Base-by-base conservation (phyloP, 2,797 vertebrate species). In the Enteromius fasciolatus region DNA sequence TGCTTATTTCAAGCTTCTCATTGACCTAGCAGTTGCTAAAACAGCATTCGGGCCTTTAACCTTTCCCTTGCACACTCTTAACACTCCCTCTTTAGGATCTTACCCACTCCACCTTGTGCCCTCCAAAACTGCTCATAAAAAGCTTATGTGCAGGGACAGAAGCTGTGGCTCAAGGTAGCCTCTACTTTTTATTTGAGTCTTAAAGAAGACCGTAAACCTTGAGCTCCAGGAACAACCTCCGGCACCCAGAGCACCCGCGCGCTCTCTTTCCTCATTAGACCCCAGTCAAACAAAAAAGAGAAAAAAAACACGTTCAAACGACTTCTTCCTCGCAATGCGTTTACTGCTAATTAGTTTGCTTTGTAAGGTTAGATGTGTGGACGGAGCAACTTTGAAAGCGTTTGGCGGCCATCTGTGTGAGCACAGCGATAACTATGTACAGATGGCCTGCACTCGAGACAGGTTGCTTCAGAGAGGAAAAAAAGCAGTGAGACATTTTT, bases 401-500 rank as follows among this genome's bases (percentile, higher is more conserved):
- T 96, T 97, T 96, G 93, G 92, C 93, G 95, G 94, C 97, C 97
- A 98, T 98, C 97, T 98, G 97, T 95, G 96, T 96, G 94, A 94
- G 93, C 93, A 92, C 93, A 92, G 95, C 94, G 94, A 93, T 98
- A 98, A 97, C 96, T 96, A 95, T 92, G 94, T 97, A 92, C 97
- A 99, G 97, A 98, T 98, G 97, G 97, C 90, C 94, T 91, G 94
- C 92, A 95, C 96, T 95, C 91, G 92, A 96, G 96, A 96, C 97
- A 97, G 97, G 97, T 98, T 98, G 96, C 95, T 95, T 96, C 95
- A 96, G 94, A 90, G 46, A 77, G 70, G 83, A 82, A 74, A 93
- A 93, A 94, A 94, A 86, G 82, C 69, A 86, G 72, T 89, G 92
- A 96, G 95, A 96, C 94, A 93, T 94, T 96, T 97, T 96, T 92